These are phyloP conservation scores for Megaptera novaeangliae DNA, from an alignment of 2,113 vertebrate species.

Conservation along the genomic window DNA sequence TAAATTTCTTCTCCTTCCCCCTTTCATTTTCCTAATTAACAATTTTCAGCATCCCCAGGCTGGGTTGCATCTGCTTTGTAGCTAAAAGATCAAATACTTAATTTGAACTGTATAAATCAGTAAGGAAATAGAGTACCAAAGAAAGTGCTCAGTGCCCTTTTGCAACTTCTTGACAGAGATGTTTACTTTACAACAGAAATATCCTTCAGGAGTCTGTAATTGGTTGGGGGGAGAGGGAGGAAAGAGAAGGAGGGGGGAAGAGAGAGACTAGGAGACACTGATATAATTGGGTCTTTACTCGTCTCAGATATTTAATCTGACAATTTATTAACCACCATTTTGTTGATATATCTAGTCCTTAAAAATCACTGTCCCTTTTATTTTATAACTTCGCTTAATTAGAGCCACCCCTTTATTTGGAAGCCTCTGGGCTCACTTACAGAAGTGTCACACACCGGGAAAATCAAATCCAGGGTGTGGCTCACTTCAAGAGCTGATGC, in stretches of 20 bases:
- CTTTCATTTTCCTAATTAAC: slow-evolving; percentile 50
- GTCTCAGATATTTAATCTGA: slow-evolving; percentile 2
- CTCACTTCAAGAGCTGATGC: not conserved
- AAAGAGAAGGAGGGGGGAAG: no score
- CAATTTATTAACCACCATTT: not conserved
- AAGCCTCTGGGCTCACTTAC: not conserved
- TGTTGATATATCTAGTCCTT: not conserved
- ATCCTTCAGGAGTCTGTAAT: not conserved
- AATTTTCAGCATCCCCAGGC: not conserved
- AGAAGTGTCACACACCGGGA: not conserved
- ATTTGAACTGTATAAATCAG: slow-evolving; percentile 30
- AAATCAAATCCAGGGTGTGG: not conserved
- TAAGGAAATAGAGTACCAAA: not conserved
- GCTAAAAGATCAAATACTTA: slow-evolving; percentile 44
- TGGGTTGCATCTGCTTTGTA: slow-evolving; percentile 19
- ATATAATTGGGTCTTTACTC: not conserved
- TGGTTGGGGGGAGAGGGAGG: rapidly evolving
- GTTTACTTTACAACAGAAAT: not conserved
- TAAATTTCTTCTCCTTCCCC: slow-evolving; percentile 36
- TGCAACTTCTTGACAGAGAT: not conserved
- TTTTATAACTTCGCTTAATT: not conserved
- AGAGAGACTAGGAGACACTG: not conserved
- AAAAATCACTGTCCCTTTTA: not conserved
- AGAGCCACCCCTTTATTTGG: not conserved
- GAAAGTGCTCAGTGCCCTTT: not conserved